These are phyloP conservation scores for Himalopsyche tibetana DNA, from an alignment of 2,888 invertebrate genomes.

Conservation along the genomic window DNA sequence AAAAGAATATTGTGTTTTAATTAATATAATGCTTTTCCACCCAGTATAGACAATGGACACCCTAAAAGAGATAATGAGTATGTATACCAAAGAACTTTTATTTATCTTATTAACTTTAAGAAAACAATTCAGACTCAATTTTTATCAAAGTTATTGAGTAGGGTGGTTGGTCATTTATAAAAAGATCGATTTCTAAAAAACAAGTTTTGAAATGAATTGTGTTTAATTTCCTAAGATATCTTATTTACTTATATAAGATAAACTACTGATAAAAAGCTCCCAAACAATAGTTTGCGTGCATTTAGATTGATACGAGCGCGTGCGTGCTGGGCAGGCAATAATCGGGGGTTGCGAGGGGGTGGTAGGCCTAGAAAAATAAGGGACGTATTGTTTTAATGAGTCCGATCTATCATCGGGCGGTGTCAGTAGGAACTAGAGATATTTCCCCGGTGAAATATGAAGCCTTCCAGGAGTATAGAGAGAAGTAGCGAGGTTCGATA, in stretches of 20 bases:
- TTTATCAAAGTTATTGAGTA: too few relatives aligned
- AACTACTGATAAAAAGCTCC: not conserved
- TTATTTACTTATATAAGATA: not conserved
- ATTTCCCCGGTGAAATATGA: slow-evolving; percentile 58
- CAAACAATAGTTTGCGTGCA: not conserved
- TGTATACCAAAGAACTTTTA: too few relatives aligned
- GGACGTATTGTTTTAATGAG: slow-evolving; percentile 64
- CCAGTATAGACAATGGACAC: too few relatives aligned
- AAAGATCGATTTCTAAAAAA: too few relatives aligned
- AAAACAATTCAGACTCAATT: too few relatives aligned
- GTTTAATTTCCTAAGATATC: too few relatives aligned
- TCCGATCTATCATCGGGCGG: slow-evolving; percentile 64
- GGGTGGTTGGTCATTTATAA: too few relatives aligned
- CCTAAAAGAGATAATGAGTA: too few relatives aligned
- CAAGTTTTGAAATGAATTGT: too few relatives aligned
- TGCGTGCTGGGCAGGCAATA: slow-evolving; percentile 30
- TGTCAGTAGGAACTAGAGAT: slow-evolving; percentile 61
- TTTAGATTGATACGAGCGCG: slow-evolving; percentile 8
- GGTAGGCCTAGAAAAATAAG: slow-evolving; percentile 54
- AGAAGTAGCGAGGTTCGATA: slow-evolving; percentile 57
- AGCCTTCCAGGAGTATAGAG: slow-evolving; percentile 37
- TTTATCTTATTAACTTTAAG: too few relatives aligned
- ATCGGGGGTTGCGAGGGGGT: slow-evolving; percentile 47
- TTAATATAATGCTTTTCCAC: too few relatives aligned
- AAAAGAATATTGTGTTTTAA: too few relatives aligned